Evolutionary conservation across 2,113 vertebrate genomes (phyloP), one percentile per base, ranked within the genome.

Genomic region (Trogon melanurus): DNA sequence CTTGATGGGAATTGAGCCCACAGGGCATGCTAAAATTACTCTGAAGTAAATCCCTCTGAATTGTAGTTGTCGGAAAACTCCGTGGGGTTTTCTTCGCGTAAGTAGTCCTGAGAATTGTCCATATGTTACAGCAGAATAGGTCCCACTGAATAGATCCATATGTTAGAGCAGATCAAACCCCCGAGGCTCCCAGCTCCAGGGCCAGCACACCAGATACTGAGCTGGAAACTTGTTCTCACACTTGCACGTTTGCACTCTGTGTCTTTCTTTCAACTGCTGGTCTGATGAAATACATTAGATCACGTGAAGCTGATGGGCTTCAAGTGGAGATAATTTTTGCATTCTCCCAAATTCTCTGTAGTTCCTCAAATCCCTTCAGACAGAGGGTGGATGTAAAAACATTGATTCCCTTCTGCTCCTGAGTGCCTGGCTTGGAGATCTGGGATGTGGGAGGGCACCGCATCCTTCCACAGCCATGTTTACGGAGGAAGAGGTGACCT

Each of bases 311-410:
- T 36, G 38, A 36, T 0, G 3, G 34, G 11, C 50, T 89, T 76
- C 64, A 62, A 3, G 2, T 0, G 1, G 50, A 48, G 23, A 47
- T 11, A 60, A 12, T 50, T 78, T 29, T 26, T 1, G 0, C 19
- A 2, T 56, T 72, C 26, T 69, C 12, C 11, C 57, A 64, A 64
- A 74, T 23, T 22, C 47, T 64, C 17, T 5, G 7, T 25, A 74
- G 38, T 21, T 9, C 30, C 22, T 47, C 34, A 56, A 16, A 51
- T 58, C 56, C 32, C 13, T 45, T 73, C 67, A n/a, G 60, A 48
- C 16, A 57, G 36, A n/a, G 34, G 5, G 8, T 2, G 9, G 7
- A 73, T 29, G 21, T 45, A 26, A 79, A 83, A 90, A 79, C 50
- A 51, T 8, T 4, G 18, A 54, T 45, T 82, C 8, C 50, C 18